A percentile compares a stretch with the other conserved stretches of the same genome.
Conservation (phyloP, 2,797 vertebrate species). For the Lophotriccus pileatus region DNA sequence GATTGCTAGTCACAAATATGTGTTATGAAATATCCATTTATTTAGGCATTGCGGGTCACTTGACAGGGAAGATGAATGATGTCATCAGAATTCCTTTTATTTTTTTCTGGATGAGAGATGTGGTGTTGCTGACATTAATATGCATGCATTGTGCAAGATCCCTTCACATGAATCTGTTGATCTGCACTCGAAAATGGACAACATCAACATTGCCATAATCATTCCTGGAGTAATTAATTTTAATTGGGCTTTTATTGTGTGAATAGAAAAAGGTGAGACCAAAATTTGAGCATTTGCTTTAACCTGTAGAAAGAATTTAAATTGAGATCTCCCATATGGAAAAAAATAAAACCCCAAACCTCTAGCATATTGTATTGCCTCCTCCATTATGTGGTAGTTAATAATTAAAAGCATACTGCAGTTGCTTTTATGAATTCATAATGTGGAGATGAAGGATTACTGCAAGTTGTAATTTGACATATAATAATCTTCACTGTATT, state of each 20-base stretch:
- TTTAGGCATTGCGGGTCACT: not conserved
- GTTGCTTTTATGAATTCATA: constrained; percentile 24
- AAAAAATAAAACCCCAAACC: not conserved
- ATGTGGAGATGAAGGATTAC: constrained; percentile 20
- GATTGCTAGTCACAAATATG: not conserved
- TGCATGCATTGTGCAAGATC: not conserved
- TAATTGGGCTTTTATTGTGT: not conserved
- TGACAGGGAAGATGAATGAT: not conserved
- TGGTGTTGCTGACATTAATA: not conserved
- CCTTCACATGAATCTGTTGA: not conserved
- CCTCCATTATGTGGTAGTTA: constrained; percentile 25
- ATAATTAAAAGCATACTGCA: constrained; percentile 52
- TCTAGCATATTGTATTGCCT: not conserved
- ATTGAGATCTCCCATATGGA: not conserved
- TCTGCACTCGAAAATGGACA: not conserved
- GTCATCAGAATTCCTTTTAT: not conserved
- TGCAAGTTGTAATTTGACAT: constrained; percentile 5
- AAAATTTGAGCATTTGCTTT: not conserved
- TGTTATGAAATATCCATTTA: not conserved
- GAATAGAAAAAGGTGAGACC: not conserved
- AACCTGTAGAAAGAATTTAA: not conserved
- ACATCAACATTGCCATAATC: not conserved
- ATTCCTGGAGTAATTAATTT: not conserved
- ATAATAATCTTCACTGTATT: not conserved
- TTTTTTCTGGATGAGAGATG: not conserved